Conservation (phyloP, 2,797 vertebrate species). For the Philypnodon macrostomus region DNA sequence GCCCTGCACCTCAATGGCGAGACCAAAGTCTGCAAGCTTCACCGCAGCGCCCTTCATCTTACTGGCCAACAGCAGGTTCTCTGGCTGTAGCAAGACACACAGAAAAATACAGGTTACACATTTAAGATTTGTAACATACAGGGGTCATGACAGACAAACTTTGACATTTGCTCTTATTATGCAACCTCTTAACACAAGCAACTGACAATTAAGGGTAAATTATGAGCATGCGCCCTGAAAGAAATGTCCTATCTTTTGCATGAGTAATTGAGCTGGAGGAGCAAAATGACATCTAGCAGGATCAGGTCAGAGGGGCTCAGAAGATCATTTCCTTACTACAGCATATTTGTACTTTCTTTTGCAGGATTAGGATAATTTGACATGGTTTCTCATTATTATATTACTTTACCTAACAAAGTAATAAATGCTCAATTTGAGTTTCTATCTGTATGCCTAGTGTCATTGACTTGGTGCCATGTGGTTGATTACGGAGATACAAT, state of each 20-base stretch:
- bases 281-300: conserved; percentile 40
- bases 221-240: conserved; percentile 11
- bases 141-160: too few relatives aligned
- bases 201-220: conserved; percentile 27
- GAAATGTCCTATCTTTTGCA: conserved; percentile 33
- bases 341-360: conserved; percentile 17
- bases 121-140: too few relatives aligned
- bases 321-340: conserved; percentile 22
- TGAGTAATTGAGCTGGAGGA: conserved; percentile 41
- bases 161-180: background rate
- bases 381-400: too few relatives aligned
- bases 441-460: too few relatives aligned
- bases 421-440: too few relatives aligned
- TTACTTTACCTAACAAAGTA: too few relatives aligned
- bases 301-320: conserved; percentile 32
- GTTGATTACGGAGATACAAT: too few relatives aligned
- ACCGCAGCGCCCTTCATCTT: conserved; percentile 98
- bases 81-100: conserved; percentile 78
- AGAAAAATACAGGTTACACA: background rate
- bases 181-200: background rate
- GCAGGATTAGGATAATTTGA: background rate
- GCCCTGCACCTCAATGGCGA: conserved; percentile 98
- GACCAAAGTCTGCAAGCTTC: conserved; percentile 95
- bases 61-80: conserved; percentile 95
- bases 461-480: too few relatives aligned